Conservation (phyloP, 2,888 invertebrate genomes). For the Acanthosepion esculentum region DNA sequence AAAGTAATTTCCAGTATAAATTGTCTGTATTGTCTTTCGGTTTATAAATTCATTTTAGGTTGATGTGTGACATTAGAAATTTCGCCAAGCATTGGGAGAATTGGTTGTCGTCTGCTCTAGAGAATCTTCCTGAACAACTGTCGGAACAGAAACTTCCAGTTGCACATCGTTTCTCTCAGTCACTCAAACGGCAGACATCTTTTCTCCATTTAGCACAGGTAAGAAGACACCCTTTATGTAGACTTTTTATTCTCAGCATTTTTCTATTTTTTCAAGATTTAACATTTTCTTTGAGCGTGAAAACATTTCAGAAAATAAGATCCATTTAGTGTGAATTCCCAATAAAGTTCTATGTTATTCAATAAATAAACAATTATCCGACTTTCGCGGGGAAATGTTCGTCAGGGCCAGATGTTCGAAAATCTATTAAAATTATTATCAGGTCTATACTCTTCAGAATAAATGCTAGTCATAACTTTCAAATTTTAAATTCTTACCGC, state of each 20-base stretch:
- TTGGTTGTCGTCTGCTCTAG: constrained; percentile 73
- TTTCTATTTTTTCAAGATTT: background rate
- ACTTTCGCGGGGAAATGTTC: too few relatives aligned
- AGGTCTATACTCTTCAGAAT: too few relatives aligned
- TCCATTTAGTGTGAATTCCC: too few relatives aligned
- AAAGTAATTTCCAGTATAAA: too few relatives aligned
- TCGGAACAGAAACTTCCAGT: constrained; percentile 70
- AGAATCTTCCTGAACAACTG: constrained; percentile 72
- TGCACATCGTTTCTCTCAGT: constrained; percentile 70
- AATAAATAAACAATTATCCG: too few relatives aligned
- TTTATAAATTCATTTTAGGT: constrained; percentile 52
- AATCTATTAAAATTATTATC: too few relatives aligned
- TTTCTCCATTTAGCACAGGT: constrained; percentile 75
- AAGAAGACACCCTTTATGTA: constrained; percentile 44
- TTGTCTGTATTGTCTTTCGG: too few relatives aligned
- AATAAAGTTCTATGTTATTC: too few relatives aligned
- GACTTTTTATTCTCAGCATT: background rate
- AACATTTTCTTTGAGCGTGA: background rate
- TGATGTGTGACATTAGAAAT: constrained; percentile 74
- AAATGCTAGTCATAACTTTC: too few relatives aligned
- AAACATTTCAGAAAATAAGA: too few relatives aligned
- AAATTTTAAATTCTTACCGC: too few relatives aligned
- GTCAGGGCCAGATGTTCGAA: too few relatives aligned
- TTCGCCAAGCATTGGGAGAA: constrained; percentile 74
- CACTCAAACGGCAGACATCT: constrained; percentile 74